Percentiles rank a stretch among this genome's conserved stretches.
phyloP scores from a whole-genome alignment of 2,888 invertebrate genomes.

The Salticus scenicus region DNA sequence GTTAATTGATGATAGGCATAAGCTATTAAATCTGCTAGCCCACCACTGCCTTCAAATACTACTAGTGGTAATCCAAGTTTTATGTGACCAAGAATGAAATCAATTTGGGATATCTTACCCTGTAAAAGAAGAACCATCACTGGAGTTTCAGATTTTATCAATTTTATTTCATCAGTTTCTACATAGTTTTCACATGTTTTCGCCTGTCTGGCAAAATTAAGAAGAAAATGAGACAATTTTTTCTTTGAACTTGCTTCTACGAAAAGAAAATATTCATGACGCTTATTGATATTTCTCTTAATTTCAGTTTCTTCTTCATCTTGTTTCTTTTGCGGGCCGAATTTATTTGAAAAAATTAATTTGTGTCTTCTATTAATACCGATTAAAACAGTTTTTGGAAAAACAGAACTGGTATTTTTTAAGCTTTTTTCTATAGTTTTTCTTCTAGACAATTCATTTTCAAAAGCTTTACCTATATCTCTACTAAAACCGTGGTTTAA shows the following conservation, averaged over 20 bases:
- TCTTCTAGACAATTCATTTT: conserved; percentile 22
- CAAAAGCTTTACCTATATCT: conserved; percentile 24
- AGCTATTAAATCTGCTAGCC: conserved; percentile 38
- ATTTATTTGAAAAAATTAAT: conserved; percentile 17
- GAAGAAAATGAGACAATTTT: neutral
- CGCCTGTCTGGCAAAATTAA: conserved; percentile 20
- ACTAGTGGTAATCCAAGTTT: conserved; percentile 27
- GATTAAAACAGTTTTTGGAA: conserved; percentile 34
- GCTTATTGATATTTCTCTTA: conserved; percentile 19
- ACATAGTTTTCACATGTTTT: neutral
- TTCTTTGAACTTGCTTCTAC: conserved; percentile 11
- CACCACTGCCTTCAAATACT: conserved; percentile 45
- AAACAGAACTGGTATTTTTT: neutral
- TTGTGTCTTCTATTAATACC: conserved; percentile 9
- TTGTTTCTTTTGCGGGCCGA: neutral
- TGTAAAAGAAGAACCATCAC: conserved; percentile 28
- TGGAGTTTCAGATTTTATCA: conserved; percentile 9
- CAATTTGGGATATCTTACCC: conserved; percentile 23
- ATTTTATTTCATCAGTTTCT: neutral
- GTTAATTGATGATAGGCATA: conserved; percentile 18
- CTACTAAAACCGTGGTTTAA: conserved; percentile 30
- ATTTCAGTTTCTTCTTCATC: neutral
- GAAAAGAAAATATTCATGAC: conserved; percentile 33
- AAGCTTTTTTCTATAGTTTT: neutral
- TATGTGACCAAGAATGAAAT: conserved; percentile 24